Conservation (phyloP, 2,797 vertebrate species). For the Betta splendens region DNA sequence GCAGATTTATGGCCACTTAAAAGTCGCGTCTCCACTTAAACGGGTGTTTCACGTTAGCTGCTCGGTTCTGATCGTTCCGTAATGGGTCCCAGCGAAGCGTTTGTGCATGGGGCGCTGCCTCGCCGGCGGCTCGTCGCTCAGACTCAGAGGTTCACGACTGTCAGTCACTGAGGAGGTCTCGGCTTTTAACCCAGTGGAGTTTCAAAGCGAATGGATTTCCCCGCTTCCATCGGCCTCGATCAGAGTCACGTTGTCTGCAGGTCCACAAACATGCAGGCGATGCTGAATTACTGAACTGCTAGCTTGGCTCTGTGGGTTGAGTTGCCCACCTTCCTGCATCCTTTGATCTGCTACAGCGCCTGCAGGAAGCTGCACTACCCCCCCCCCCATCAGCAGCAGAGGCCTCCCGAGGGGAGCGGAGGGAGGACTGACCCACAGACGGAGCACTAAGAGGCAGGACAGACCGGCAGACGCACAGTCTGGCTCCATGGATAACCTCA, state of each 20-base stretch:
- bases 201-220: slow-evolving; percentile 53
- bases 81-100: slow-evolving; percentile 30
- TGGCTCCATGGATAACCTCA: slow-evolving; percentile 74
- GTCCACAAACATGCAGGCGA: slow-evolving; percentile 46
- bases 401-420: slow-evolving; percentile 55
- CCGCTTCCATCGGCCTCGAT: slow-evolving; percentile 60
- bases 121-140: slow-evolving; percentile 48
- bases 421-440: slow-evolving; percentile 50
- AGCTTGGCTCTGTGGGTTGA: slow-evolving; percentile 36
- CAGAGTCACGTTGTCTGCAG: slow-evolving; percentile 65
- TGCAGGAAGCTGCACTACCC: slow-evolving; percentile 57
- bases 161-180: slow-evolving; percentile 66
- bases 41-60: slow-evolving; percentile 66
- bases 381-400: slow-evolving; percentile 63
- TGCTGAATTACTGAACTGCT: slow-evolving; percentile 62
- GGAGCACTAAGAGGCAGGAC: slow-evolving; percentile 46
- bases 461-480: slow-evolving; percentile 64
- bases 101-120: slow-evolving; percentile 23
- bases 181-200: slow-evolving; percentile 41
- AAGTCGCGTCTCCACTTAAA: slow-evolving; percentile 39
- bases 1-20: slow-evolving; percentile 46
- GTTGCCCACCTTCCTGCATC: slow-evolving; percentile 34
- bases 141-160: slow-evolving; percentile 47
- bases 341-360: slow-evolving; percentile 67
- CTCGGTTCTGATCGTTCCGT: slow-evolving; percentile 35